Conservation (phyloP, 1,140 invertebrate genomes). For the Plutomurus gul region DNA sequence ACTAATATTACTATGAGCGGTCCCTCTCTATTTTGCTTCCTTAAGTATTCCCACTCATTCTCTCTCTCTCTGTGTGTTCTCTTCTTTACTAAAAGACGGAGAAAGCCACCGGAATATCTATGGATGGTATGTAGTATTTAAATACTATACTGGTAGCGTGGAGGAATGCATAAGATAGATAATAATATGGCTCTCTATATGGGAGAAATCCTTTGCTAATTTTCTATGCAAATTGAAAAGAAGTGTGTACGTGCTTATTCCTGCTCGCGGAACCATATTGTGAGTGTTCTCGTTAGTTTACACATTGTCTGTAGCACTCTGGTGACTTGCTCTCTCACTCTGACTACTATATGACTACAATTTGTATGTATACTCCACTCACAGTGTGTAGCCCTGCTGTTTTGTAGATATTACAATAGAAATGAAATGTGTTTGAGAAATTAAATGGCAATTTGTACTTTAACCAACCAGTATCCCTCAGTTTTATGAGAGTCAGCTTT, state of each 20-base stretch:
- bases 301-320: neutral
- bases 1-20: too few relatives aligned
- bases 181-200: neutral
- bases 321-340: neutral
- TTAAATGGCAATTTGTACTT: conserved; percentile 28
- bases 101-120: conserved; percentile 2
- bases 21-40: neutral
- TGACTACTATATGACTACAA: neutral
- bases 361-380: too few relatives aligned
- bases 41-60: conserved; percentile 22
- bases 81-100: neutral
- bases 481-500: conserved; percentile 6
- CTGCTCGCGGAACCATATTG: neutral
- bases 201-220: conserved; percentile 15
- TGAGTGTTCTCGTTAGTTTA: conserved; percentile 15
- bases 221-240: conserved; percentile 25
- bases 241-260: conserved; percentile 24
- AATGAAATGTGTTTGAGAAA: conserved; percentile 22
- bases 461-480: neutral
- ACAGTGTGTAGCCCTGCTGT: too few relatives aligned
- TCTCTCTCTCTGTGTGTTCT: too few relatives aligned
- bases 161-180: too few relatives aligned
- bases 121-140: too few relatives aligned
- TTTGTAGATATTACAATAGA: neutral
- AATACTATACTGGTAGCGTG: too few relatives aligned